Conservation (phyloP, 2,113 vertebrate species). For the mouse (Mus musculus) region DNA sequence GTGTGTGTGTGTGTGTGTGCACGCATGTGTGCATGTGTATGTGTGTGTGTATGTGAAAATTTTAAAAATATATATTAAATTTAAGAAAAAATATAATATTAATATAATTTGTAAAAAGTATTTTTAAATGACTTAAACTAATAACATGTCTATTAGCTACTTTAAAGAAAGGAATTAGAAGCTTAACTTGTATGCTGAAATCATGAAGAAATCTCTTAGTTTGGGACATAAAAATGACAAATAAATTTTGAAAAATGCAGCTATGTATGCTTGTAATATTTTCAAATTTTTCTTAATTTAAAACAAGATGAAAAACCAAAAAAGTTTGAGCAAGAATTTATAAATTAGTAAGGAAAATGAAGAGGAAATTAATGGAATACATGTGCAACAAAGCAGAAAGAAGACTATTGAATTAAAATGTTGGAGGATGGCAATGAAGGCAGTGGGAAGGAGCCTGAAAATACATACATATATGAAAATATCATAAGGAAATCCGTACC, state of each 20-base stretch:
- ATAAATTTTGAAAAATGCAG: not conserved
- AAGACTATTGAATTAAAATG: rapidly evolving
- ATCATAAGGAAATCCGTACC: not conserved
- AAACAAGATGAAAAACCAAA: not conserved
- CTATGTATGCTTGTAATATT: not conserved
- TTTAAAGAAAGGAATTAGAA: too few species aligned
- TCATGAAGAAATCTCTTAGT: not conserved
- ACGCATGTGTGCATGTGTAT: not conserved
- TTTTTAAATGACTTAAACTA: too few species aligned
- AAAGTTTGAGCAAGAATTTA: not conserved
- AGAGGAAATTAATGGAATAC: not conserved
- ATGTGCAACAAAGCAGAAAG: too few species aligned
- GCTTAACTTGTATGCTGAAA: not conserved
- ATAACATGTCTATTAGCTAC: too few species aligned
- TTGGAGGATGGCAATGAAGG: rapidly evolving
- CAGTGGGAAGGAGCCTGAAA: not conserved
- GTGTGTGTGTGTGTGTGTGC: not conserved
- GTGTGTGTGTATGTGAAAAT: too few species aligned
- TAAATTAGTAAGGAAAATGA: too few species aligned
- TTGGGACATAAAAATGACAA: not conserved
- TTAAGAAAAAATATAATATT: not conserved
- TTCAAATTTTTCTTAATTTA: too few species aligned
- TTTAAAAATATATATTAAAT: not conserved
- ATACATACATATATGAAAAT: not conserved
- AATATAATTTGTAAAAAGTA: not conserved